phyloP scores from a whole-genome alignment of 2,797 vertebrate genomes.

The Tragopan temminckii region DNA sequence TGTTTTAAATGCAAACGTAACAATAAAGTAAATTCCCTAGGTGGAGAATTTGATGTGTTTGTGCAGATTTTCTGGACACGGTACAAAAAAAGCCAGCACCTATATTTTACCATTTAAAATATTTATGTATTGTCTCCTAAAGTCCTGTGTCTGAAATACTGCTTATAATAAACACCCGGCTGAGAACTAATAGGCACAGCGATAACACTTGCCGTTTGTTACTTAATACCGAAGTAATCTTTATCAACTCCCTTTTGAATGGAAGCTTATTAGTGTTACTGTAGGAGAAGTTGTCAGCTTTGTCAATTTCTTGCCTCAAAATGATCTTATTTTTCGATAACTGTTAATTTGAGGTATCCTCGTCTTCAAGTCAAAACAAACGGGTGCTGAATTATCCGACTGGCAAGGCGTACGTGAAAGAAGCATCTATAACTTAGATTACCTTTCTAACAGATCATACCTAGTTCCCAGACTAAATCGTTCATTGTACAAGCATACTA shows the following conservation, averaged over 20 bases:
- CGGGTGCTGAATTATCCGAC: not conserved
- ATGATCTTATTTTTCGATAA: constrained; percentile 5
- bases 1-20: constrained; percentile 83
- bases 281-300: not conserved
- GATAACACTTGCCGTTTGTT: constrained; percentile 54
- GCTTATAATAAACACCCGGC: constrained; percentile 77
- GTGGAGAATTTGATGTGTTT: constrained; percentile 79
- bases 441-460: not conserved
- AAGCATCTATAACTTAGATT: not conserved
- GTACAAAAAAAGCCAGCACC: constrained; percentile 72
- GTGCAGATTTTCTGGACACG: constrained; percentile 83
- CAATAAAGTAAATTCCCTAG: constrained; percentile 81
- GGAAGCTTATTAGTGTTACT: not conserved
- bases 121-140: constrained; percentile 82
- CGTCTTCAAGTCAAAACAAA: constrained; percentile 51
- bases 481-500: not conserved
- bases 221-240: constrained; percentile 12
- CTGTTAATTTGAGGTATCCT: constrained; percentile 31
- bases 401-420: not conserved
- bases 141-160: constrained; percentile 77
- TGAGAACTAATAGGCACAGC: constrained; percentile 54
- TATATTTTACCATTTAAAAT: constrained; percentile 81
- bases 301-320: not conserved
- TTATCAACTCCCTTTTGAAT: constrained; percentile 16
- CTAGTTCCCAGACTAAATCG: not conserved